These are phyloP conservation scores for Argyrosomus regius DNA, from an alignment of 2,797 vertebrate genomes.

Conservation along the genomic window DNA sequence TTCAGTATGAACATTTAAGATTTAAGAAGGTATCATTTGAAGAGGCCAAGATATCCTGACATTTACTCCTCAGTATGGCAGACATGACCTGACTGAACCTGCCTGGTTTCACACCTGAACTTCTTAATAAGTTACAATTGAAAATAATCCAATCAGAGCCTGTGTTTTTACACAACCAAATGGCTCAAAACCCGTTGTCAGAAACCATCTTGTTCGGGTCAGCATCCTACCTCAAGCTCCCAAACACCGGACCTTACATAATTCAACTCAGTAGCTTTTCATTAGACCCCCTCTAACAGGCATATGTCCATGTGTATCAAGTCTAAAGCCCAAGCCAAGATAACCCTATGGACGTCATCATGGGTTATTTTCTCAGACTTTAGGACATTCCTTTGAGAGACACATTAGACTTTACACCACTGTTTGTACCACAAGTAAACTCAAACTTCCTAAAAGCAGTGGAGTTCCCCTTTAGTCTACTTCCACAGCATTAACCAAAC, in stretches of 20 bases:
- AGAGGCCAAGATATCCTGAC: background rate
- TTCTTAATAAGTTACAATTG: background rate
- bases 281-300: background rate
- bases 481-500: background rate
- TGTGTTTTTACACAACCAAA: background rate
- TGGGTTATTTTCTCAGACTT: background rate
- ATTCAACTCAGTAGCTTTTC: background rate
- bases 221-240: background rate
- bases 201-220: background rate
- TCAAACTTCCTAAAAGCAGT: background rate
- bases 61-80: background rate
- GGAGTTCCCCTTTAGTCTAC: background rate
- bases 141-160: background rate
- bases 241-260: background rate
- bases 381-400: background rate
- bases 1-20: background rate
- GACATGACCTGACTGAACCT: background rate
- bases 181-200: background rate
- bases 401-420: background rate
- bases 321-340: background rate
- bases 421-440: slow-evolving; percentile 11
- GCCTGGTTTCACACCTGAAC: too few species aligned
- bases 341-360: background rate
- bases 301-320: background rate
- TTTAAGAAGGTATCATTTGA: background rate